These are phyloP conservation scores for Pomacea canaliculata DNA, from an alignment of 2,888 invertebrate genomes.

Conservation along the genomic window DNA sequence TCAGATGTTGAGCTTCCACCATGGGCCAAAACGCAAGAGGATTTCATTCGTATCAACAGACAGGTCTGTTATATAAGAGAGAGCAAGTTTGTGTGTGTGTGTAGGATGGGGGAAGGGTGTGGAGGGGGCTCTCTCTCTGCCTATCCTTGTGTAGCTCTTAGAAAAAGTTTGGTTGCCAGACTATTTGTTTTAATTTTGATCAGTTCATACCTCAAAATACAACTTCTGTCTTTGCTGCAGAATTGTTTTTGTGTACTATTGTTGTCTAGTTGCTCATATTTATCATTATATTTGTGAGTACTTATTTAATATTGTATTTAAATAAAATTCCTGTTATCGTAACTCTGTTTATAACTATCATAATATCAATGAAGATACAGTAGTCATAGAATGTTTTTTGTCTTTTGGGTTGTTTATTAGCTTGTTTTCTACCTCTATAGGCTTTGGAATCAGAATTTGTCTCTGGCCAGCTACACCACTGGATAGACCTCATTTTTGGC, in stretches of 20 bases:
- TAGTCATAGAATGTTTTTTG: too few relatives aligned
- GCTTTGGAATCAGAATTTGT: conserved; percentile 99
- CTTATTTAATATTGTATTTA: too few relatives aligned
- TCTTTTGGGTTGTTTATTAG: too few relatives aligned
- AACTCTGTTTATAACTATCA: too few relatives aligned
- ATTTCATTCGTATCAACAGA: conserved; percentile 96
- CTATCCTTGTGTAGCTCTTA: not conserved
- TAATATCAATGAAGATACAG: too few relatives aligned
- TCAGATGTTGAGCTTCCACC: conserved; percentile 93
- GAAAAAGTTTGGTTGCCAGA: not conserved
- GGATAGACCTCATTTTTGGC: conserved; percentile 99
- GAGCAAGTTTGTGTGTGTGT: not conserved
- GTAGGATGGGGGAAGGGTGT: not conserved
- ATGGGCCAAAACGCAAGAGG: conserved; percentile 95
- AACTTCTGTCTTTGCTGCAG: too few relatives aligned
- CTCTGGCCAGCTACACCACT: conserved; percentile 98
- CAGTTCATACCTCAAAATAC: too few relatives aligned
- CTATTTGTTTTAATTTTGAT: too few relatives aligned
- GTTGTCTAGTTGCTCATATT: too few relatives aligned
- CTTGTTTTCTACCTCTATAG: conserved; percentile 66
- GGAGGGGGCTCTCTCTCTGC: not conserved
- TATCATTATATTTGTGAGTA: too few relatives aligned
- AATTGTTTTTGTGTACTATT: too few relatives aligned
- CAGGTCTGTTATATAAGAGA: conserved; percentile 76
- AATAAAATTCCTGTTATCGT: too few relatives aligned